phyloP scores from a whole-genome alignment of 2,113 vertebrate species.

The Sphyrna mokarran region DNA sequence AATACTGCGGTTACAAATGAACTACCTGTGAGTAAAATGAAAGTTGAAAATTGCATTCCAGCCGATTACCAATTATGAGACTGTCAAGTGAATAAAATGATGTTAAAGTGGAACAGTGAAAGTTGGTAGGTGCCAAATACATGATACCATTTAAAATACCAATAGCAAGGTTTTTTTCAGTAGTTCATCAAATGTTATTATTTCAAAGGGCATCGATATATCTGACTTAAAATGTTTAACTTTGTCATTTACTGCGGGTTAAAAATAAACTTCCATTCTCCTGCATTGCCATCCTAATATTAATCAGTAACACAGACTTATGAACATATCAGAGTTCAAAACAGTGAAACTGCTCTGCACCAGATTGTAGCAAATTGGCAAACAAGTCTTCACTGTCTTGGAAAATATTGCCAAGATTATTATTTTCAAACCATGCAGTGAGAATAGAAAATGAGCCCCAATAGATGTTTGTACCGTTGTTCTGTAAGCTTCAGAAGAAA shows the following conservation, averaged over 20 bases:
- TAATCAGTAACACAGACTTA: neutral
- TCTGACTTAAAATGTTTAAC: neutral
- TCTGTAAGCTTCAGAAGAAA: neutral
- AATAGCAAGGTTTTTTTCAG: neutral
- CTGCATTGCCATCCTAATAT: neutral
- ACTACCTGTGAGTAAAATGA: neutral
- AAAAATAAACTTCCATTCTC: neutral
- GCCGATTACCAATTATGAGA: neutral
- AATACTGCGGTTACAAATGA: neutral
- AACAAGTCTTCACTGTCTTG: too few relatives aligned
- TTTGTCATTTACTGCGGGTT: neutral
- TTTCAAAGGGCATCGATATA: neutral
- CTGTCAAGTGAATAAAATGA: neutral
- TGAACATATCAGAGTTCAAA: neutral
- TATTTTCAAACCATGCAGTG: too few relatives aligned
- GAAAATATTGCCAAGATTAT: too few relatives aligned
- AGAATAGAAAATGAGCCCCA: too few relatives aligned
- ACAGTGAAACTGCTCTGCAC: too few relatives aligned
- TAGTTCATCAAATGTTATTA: neutral
- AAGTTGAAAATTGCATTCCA: neutral
- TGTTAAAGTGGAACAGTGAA: neutral
- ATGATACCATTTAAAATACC: neutral
- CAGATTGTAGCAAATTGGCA: too few relatives aligned
- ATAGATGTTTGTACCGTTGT: too few relatives aligned
- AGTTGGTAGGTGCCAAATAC: neutral